Percentiles rank a stretch among this genome's conserved stretches.
Evolutionary conservation across 2,113 vertebrate genomes (phyloP).

Genomic region (Pholis gunnellus): DNA sequence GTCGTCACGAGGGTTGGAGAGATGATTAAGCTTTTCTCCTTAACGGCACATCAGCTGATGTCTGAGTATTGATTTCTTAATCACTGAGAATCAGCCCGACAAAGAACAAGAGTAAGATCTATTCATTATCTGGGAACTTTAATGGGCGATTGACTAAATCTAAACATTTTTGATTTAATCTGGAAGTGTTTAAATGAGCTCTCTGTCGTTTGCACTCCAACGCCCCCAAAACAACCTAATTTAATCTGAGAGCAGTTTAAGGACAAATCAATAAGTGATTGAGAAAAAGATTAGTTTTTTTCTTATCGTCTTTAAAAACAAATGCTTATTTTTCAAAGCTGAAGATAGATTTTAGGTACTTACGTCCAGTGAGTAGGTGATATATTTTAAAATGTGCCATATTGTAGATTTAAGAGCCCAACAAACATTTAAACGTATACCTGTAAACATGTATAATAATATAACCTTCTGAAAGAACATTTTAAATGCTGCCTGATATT

Average conservation of each 20-base stretch:
- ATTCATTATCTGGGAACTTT: background rate
- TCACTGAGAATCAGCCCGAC: constrained; percentile 33
- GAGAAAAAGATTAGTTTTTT: background rate
- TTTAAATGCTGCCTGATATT: background rate
- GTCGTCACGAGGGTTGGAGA: constrained; percentile 12
- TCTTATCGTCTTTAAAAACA: background rate
- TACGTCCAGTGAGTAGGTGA: background rate
- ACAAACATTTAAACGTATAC: background rate
- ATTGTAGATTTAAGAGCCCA: background rate
- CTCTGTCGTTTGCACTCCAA: background rate
- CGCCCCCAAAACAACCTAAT: background rate
- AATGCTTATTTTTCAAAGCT: background rate
- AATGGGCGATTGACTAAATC: constrained; percentile 32
- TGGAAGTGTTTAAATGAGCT: background rate
- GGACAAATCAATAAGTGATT: background rate
- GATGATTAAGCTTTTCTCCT: constrained; percentile 1
- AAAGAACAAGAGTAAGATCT: background rate
- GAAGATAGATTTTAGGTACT: background rate
- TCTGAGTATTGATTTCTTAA: constrained; percentile 33
- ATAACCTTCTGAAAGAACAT: background rate
- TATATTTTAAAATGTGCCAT: background rate
- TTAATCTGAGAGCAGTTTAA: background rate
- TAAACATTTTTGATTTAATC: constrained; percentile 53
- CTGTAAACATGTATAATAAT: background rate
- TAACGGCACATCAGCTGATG: constrained; percentile 1